A percentile compares a stretch with the other conserved stretches of the same genome.
These are phyloP conservation scores for Caenorhabditis afra DNA, from an alignment of 2,888 invertebrate genomes.

Conservation along the genomic window DNA sequence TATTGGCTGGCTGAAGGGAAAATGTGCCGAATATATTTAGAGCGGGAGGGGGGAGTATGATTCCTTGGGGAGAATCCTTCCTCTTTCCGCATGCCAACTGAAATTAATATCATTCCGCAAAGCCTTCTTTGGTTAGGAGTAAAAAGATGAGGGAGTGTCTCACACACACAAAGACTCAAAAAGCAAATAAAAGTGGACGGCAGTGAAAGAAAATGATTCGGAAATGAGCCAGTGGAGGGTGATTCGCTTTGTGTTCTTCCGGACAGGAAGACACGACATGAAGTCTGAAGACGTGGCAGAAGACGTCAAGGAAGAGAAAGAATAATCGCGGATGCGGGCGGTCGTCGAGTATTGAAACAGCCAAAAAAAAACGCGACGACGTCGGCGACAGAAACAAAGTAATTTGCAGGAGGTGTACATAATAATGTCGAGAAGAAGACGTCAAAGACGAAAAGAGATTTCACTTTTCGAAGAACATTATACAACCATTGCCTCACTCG, in stretches of 20 bases:
- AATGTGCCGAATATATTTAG: constrained; percentile 40
- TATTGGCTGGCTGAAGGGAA: constrained; percentile 23
- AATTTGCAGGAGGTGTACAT: constrained; percentile 53
- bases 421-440: constrained; percentile 49
- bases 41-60: constrained; percentile 31
- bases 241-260: neutral
- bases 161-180: constrained; percentile 29
- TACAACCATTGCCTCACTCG: constrained; percentile 13
- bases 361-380: constrained; percentile 1
- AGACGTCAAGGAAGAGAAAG: constrained; percentile 3
- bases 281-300: neutral
- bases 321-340: neutral
- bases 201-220: constrained; percentile 8
- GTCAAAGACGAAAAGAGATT: constrained; percentile 38
- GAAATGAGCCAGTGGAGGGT: constrained; percentile 2
- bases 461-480: constrained; percentile 49
- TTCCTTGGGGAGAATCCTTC: constrained; percentile 46
- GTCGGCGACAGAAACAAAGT: constrained; percentile 48
- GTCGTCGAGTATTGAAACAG: neutral
- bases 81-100: constrained; percentile 34
- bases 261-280: neutral
- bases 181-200: constrained; percentile 56
- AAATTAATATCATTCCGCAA: constrained; percentile 51
- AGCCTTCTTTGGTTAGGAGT: constrained; percentile 37
- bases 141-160: constrained; percentile 36